These are phyloP conservation scores for Spinus pinus DNA, from an alignment of 2,797 vertebrate genomes.

Conservation along the genomic window DNA sequence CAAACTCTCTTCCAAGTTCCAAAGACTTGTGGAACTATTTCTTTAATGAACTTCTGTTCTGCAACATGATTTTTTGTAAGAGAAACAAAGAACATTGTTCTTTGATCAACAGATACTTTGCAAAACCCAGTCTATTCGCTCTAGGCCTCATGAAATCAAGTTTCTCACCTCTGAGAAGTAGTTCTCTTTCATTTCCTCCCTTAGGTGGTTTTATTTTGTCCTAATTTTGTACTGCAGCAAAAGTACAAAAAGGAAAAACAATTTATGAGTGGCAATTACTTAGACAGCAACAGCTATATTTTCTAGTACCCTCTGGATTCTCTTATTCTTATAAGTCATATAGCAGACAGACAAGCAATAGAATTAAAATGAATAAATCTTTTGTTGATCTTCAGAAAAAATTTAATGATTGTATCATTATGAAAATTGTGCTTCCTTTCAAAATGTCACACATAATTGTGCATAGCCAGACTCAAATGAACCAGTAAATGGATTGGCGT, in stretches of 20 bases:
- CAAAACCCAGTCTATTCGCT: not conserved
- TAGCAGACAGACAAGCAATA: conserved; percentile 57
- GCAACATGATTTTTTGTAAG: not conserved
- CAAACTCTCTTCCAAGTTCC: not conserved
- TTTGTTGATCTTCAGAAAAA: conserved; percentile 73
- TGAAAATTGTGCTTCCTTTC: conserved; percentile 70
- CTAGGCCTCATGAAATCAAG: not conserved
- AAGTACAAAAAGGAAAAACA: conserved; percentile 37
- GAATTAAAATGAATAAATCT: conserved; percentile 68
- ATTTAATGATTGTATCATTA: conserved; percentile 65
- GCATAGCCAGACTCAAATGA: conserved; percentile 76
- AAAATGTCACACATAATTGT: conserved; percentile 77
- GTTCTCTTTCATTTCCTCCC: not conserved
- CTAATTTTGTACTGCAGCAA: not conserved
- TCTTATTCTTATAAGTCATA: conserved; percentile 52
- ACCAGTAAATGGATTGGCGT: conserved; percentile 72
- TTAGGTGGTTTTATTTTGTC: conserved; percentile 5
- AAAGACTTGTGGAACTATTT: not conserved
- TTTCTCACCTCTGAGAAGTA: not conserved
- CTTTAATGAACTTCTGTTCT: not conserved
- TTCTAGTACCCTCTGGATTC: conserved; percentile 46
- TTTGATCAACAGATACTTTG: not conserved
- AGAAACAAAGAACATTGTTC: not conserved
- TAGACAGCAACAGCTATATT: conserved; percentile 45
- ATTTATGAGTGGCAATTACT: conserved; percentile 64